phyloP scores from a whole-genome alignment of 1,140 invertebrate genomes.

The Drosophila seguyi region DNA sequence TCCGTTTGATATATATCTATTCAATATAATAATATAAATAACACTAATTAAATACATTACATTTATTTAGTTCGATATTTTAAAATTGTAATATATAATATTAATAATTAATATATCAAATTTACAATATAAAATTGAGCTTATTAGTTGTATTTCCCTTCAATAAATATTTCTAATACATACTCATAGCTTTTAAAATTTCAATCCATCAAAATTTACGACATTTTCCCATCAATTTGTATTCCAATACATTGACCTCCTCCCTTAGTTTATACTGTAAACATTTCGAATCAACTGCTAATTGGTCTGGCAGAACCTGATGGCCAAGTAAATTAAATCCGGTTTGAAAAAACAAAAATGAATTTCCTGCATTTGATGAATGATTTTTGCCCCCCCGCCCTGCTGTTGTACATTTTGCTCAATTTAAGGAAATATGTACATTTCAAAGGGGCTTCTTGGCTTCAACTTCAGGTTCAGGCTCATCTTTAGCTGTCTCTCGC shows the following conservation, averaged over 20 bases:
- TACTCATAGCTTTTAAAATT: too few species aligned
- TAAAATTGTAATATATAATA: too few species aligned
- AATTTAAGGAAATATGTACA: constrained; percentile 20
- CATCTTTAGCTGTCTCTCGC: neutral
- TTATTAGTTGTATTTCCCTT: too few species aligned
- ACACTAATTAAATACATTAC: too few species aligned
- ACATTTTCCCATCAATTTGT: neutral
- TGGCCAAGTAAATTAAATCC: constrained; percentile 13
- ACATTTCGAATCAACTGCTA: constrained; percentile 15
- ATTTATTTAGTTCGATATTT: too few species aligned
- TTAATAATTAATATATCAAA: too few species aligned
- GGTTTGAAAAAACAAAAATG: constrained; percentile 5
- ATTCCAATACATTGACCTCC: neutral
- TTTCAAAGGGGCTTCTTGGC: neutral
- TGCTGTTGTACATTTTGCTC: neutral
- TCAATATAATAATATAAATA: too few species aligned
- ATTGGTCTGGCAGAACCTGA: constrained; percentile 18
- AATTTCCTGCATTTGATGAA: constrained; percentile 17
- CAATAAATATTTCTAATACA: too few species aligned
- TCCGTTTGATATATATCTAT: too few species aligned
- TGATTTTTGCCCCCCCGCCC: neutral
- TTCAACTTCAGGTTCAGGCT: neutral
- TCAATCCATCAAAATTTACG: neutral
- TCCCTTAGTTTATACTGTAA: neutral
- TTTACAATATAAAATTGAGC: too few species aligned